phyloP scores from a whole-genome alignment of 2,113 vertebrate genomes.

The Pseudorectes ferrugineus region DNA sequence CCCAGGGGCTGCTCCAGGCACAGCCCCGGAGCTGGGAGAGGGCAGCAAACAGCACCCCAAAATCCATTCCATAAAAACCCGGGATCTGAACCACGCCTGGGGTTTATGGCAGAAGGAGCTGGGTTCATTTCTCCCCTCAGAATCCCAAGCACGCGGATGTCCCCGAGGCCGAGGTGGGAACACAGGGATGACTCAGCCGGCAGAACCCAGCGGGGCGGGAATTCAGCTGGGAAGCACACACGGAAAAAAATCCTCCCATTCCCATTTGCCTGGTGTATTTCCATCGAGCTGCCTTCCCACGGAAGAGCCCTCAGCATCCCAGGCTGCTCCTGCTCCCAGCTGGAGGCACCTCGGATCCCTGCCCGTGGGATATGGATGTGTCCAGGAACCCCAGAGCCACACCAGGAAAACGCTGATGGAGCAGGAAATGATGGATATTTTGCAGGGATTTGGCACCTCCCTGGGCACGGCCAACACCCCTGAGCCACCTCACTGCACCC shows the following conservation, averaged over 20 bases:
- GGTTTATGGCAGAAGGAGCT: neutral
- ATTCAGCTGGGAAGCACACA: neutral
- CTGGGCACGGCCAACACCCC: fast-evolving
- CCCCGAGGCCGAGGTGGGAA: neutral
- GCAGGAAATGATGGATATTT: fast-evolving
- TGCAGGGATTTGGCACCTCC: neutral
- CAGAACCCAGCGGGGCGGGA: neutral
- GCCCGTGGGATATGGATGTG: fast-evolving
- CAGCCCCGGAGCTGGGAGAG: neutral
- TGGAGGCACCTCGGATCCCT: neutral
- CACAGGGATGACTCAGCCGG: conserved; percentile 8
- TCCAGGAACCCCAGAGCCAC: neutral
- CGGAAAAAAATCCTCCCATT: neutral
- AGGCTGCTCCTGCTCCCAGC: neutral
- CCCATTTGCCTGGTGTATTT: neutral
- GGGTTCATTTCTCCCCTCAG: neutral
- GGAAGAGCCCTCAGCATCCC: neutral
- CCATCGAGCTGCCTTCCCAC: neutral
- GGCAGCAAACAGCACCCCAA: neutral
- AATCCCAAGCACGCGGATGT: neutral
- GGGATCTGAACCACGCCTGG: fast-evolving
- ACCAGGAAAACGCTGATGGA: neutral
- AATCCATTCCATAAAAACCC: neutral
- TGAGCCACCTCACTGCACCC: fast-evolving
- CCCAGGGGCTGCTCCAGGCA: fast-evolving